Evolutionary conservation across 2,888 invertebrate species (phyloP), one percentile per base, ranked within the genome.

Genomic region (Eudasyphora cyanicolor): DNA sequence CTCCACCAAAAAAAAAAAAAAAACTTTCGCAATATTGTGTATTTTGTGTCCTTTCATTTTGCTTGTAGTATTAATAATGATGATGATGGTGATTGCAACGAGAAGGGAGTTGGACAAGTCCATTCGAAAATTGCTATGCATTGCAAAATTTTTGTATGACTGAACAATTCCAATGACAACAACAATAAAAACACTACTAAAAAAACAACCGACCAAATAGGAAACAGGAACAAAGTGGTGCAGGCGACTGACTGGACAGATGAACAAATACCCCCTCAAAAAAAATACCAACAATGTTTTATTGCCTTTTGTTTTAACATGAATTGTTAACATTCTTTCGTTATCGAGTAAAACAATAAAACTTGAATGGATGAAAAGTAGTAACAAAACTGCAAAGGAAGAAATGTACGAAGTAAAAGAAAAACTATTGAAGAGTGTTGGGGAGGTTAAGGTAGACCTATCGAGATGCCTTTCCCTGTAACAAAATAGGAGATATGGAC

Each of bases 251-350:
- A 45, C 10, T 45, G 60, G 64, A 21, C 64, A 19, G 38, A 42
- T 51, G 10, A 29, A 64, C 32, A 21, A 62, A 70, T 29, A 78
- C 38, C 67, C n/a, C n/a, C n/a, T n/a, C n/a, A 54, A 32, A 21
- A 27, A 21, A 77, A 78, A 71, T 45, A n/a, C n/a, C 57, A 57
- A 60, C 75, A 49, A 74, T 64, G 38, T 70, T 78, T 75, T 81
- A 78, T 79, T 80, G 83, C 80, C 60, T 74, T 83, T 80, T 64
- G 75, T 80, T 70, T 82, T 24, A 79, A 73, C 45, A 77, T 54
- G 51, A 70, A 80, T 79, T 74, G 75, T 80, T 54, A 77, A 77
- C 74, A 71, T 80, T 80, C 70, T 71, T 80, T 14, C n/a, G 29
- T 62, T 79, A 83, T 64, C 42, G 49, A 74, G 71, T 80, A 74